Evolutionary conservation across 2,888 invertebrate genomes (phyloP), one percentile per base, ranked within the genome.

Genomic region (Esperia sulphurella): DNA sequence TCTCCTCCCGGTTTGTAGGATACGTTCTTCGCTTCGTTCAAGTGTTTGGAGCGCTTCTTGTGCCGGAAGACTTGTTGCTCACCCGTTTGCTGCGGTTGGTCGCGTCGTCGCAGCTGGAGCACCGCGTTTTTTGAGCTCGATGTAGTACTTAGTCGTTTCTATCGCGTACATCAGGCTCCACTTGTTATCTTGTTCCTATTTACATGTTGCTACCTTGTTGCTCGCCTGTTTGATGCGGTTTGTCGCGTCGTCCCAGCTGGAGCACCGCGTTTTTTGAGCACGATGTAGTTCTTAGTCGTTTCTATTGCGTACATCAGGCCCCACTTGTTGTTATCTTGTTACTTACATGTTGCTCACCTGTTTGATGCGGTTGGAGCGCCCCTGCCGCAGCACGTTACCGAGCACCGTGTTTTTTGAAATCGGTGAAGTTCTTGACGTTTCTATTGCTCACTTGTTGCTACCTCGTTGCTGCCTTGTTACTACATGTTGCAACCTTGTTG

Each of bases 81-180:
- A 89, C 89, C 87, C 89, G 89, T 61, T 90, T 90, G 70, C 86
- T 87, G 57, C 89, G 75, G 66, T 90, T 90, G 57, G 90, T 90
- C 48, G 90, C 90, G 82, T 88, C 90, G 73, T 90, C 90, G 69
- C 88, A 87, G 80, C 75, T 90, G 90, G 14, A 90, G 80, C 45
- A 90, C 89, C 29, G 89, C 85, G 60, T 62, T 90, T 90, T 80
- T 90, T 89, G 70, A 88, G 77, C 65, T 90, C 89, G 45, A 88
- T 88, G 81, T 90, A 90, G n/a, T 31, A 3, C n/a, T n/a, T 10
- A 35, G 35, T 3, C 21, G 21, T 5, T 21, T 5, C 21, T 21
- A 3, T 21, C 5, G 21, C 21, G 3, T 21, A 21, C 21, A 21
- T 3, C 21, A 21, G 21, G 5, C 5, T 68, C 87, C n/a, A n/a